Percentiles rank a stretch among this genome's conserved stretches.
Evolutionary conservation across 2,888 invertebrate species (phyloP).

Genomic region (Drosophila meridiana): DNA sequence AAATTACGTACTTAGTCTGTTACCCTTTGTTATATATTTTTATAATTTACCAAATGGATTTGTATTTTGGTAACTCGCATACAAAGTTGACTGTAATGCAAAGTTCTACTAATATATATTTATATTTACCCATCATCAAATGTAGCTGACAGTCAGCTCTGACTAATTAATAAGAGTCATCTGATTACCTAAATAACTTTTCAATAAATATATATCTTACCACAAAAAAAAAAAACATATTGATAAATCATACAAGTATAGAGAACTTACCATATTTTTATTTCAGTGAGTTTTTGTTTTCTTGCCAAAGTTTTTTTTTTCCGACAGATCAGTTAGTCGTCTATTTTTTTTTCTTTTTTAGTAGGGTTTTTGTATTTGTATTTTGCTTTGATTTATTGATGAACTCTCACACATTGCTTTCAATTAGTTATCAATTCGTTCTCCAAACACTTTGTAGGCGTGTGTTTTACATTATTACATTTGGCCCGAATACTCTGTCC

Average conservation of each 20-base stretch:
- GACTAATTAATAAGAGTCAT: conserved; percentile 29
- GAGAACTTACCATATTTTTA: conserved; percentile 43
- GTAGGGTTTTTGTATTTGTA: conserved; percentile 17
- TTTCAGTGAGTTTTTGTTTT: conserved; percentile 17
- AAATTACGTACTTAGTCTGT: conserved; percentile 72
- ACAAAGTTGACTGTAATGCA: conserved; percentile 57
- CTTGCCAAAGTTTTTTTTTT: neutral
- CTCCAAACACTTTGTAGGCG: conserved; percentile 41
- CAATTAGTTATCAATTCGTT: conserved; percentile 26
- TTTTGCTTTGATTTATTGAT: conserved; percentile 24
- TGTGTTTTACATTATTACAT: conserved; percentile 24
- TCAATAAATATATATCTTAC: conserved; percentile 40
- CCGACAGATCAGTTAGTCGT: conserved; percentile 14
- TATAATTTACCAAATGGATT: conserved; percentile 49
- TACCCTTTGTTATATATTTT: conserved; percentile 69
- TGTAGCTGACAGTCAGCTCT: conserved; percentile 62
- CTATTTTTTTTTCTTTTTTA: conserved; percentile 7
- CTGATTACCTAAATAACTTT: conserved; percentile 37
- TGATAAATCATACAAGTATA: conserved; percentile 56
- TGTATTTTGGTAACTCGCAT: conserved; percentile 62
- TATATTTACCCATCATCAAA: conserved; percentile 53
- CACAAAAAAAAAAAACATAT: conserved; percentile 21
- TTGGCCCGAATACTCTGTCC: conserved; percentile 31
- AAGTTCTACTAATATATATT: conserved; percentile 56
- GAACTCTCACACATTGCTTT: conserved; percentile 27